Base-by-base conservation (phyloP, 2,113 vertebrate species). In the Sprattus sprattus region DNA sequence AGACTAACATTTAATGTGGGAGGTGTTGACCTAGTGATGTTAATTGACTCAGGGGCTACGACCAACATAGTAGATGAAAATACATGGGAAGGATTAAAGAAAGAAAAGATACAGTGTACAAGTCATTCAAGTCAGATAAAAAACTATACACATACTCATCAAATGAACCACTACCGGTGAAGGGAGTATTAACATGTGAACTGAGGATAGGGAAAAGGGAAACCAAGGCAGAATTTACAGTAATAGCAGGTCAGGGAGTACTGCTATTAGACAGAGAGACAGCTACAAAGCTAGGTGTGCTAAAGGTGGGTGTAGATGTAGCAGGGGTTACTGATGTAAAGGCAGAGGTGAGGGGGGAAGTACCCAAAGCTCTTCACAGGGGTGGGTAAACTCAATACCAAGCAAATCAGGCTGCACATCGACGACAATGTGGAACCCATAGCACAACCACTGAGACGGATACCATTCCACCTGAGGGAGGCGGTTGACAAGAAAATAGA, bases 131-230 rank as follows among this genome's bases (percentile, higher is more conserved):
- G 16, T 45, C 81, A 75, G 50, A 86, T 9, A 86, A 45, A 45
- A 86, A 81, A 49, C 45, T 83, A 10, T 89, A 83, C 44, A 44
- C 75, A 47, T 86, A 89, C 7, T 84, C 86, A 49, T 86, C 85
- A 18, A 81, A 52, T 3, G 25, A 88, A 25, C 67, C 86, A 52
- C 39, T 88, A 0, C 22, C 83, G 39, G 71, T 85, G 18, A 88
- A 85, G 39, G 75, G 75, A 28, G 82, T 39, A 7, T 87, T 88
- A 3, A 87, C 20, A 25, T 88, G 89, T 88, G 86, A 85, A 3
- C 28, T 84, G n/a, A 80, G 5, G 54, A 84, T 82, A 5, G 46
- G 57, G 0, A 45, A 47, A 46, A 46, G 16, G 45, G 67, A 13
- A 80, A 46, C 78, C 46, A 46, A 46, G 46, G 81, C 3, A 46